Evolutionary conservation across 2,113 vertebrate genomes (phyloP), one percentile per base, ranked within the genome.

Genomic region (Sebastes schlegelii): DNA sequence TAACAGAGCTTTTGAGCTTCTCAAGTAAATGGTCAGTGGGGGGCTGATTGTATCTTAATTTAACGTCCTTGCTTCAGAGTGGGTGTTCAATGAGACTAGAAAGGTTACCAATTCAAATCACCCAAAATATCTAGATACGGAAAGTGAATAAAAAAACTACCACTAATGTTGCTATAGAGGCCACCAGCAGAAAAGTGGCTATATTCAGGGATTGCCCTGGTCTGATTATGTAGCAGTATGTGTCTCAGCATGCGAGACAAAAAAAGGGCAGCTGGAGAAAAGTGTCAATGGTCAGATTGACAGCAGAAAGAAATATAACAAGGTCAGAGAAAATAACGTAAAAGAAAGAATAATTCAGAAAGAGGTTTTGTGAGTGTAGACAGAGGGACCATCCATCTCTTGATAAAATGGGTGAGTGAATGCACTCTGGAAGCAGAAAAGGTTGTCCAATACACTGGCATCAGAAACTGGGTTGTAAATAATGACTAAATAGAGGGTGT

Each of bases 21-120:
- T 80, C 52, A 54, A 69, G 74, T 70, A 34, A 21, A 79, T 23
- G 51, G 63, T 58, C 58, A 62, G 57, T 3, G 51, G 40, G 14
- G n/a, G 78, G 52, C 61, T 85, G 66, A 84, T 86, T 92, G 61
- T 57, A 63, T 82, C 19, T 51, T 61, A 49, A 83, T 69, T 87
- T 54, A 5, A 45, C 52, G 21, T 58, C 42, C 7, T 14, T 54
- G 14, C 67, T 10, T 49, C 14, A 11, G 12, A n/a, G n/a, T 17
- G 51, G 67, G 10, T 34, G 43, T 73, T 23, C 34, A n/a, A 14
- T 57, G 65, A 4, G 52, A 57, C 58, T 16, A 16, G 34, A 62
- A 72, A 57, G 51, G 51, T 43, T 52, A 3, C 3, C 12, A 12
- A 12, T 42, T 65, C 3, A 69, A 52, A 79, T 52, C 43, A 21